A percentile compares a stretch with the other conserved stretches of the same genome.
phyloP scores from a whole-genome alignment of 2,113 vertebrate genomes.

The Trematocara zebra region DNA sequence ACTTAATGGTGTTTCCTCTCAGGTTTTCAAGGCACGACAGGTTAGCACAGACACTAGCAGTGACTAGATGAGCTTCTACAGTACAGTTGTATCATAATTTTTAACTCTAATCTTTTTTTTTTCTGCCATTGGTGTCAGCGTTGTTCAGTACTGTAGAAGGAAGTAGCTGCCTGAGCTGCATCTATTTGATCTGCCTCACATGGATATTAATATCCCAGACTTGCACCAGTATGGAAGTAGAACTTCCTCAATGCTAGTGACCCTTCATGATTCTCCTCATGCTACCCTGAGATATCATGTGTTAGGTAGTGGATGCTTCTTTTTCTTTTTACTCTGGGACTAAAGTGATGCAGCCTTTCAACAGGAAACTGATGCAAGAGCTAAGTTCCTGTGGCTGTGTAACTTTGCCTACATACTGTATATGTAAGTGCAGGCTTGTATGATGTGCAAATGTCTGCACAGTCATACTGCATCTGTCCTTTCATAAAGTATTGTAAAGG shows the following conservation, averaged over 20 bases:
- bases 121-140: background rate
- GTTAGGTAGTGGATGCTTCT: background rate
- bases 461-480: background rate
- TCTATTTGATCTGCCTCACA: background rate
- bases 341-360: background rate
- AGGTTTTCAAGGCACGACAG: background rate
- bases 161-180: background rate
- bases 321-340: background rate
- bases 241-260: background rate
- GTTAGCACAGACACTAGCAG: background rate
- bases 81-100: background rate
- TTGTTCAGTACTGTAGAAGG: background rate
- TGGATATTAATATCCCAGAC: background rate
- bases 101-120: background rate
- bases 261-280: background rate
- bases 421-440: background rate
- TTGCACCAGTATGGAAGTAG: background rate
- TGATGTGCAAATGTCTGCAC: background rate
- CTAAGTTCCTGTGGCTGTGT: background rate
- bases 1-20: background rate
- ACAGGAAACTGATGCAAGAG: conserved; percentile 59
- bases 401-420: background rate
- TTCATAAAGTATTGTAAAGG: background rate
- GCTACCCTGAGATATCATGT: background rate
- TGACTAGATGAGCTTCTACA: background rate